phyloP scores from a whole-genome alignment of 2,888 invertebrate genomes.

The Nomada goodeniana region DNA sequence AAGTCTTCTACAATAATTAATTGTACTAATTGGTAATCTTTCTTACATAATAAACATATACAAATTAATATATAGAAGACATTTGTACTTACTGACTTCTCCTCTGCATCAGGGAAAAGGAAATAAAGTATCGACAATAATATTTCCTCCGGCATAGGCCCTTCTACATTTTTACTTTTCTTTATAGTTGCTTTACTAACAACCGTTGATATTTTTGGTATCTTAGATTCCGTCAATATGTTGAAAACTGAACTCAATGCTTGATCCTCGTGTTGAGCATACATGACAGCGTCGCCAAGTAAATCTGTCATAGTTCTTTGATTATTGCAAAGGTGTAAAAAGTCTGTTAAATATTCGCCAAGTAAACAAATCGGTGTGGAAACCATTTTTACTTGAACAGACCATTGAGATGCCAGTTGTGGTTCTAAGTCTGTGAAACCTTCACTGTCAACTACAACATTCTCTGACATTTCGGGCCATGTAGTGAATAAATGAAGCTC shows the following conservation, averaged over 20 bases:
- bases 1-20: slow-evolving; percentile 75
- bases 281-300: slow-evolving; percentile 85
- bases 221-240: slow-evolving; percentile 91
- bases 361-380: slow-evolving; percentile 91
- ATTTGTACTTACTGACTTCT: slow-evolving; percentile 84
- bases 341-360: slow-evolving; percentile 90
- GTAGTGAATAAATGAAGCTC: slow-evolving; percentile 91
- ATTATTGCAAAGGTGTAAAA: slow-evolving; percentile 88
- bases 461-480: slow-evolving; percentile 95
- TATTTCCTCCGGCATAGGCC: slow-evolving; percentile 91
- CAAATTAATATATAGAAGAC: not conserved
- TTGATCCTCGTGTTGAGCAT: slow-evolving; percentile 80
- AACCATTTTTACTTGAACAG: slow-evolving; percentile 88
- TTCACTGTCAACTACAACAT: slow-evolving; percentile 94
- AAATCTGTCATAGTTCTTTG: slow-evolving; percentile 85
- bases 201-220: slow-evolving; percentile 88
- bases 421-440: slow-evolving; percentile 96
- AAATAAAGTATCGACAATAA: slow-evolving; percentile 92
- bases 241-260: slow-evolving; percentile 84
- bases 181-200: slow-evolving; percentile 86
- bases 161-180: slow-evolving; percentile 87
- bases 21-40: not conserved
- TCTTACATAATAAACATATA: not conserved
- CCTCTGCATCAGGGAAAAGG: slow-evolving; percentile 95
- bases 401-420: slow-evolving; percentile 92